A percentile compares a stretch with the other conserved stretches of the same genome.
Conservation (phyloP, 2,888 invertebrate species). For the Trachelus stipa region DNA sequence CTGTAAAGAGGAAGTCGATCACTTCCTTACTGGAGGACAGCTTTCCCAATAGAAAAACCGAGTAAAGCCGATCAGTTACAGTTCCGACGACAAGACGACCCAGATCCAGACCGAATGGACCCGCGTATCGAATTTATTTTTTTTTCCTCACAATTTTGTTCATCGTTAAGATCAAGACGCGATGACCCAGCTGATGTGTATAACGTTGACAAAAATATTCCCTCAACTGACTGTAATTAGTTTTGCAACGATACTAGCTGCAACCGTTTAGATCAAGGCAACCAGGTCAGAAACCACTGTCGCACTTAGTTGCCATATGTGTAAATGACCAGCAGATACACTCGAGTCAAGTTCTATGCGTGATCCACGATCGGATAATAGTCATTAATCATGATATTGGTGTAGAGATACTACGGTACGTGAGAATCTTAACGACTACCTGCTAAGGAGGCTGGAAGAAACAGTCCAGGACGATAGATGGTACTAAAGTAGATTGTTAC, state of each 20-base stretch:
- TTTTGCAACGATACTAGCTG: not conserved
- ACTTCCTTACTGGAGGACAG: constrained; percentile 27
- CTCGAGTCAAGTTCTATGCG: not conserved
- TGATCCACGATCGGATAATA: constrained; percentile 19
- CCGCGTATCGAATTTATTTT: not conserved
- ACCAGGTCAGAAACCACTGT: constrained; percentile 54
- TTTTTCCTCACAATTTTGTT: not conserved
- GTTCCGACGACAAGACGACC: constrained; percentile 19
- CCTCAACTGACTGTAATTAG: not conserved
- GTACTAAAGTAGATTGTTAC: not conserved
- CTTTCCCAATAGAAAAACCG: constrained; percentile 35
- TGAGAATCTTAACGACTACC: constrained; percentile 19
- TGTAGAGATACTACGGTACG: constrained; percentile 7
- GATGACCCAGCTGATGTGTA: not conserved
- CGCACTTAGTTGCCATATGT: not conserved
- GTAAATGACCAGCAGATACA: not conserved
- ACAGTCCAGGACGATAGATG: not conserved
- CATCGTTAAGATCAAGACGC: not conserved
- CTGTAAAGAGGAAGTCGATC: constrained; percentile 14
- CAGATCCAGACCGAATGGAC: not conserved
- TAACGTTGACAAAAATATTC: not conserved
- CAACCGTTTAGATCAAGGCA: constrained; percentile 58
- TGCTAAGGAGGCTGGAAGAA: constrained; percentile 13
- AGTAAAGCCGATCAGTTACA: constrained; percentile 25
- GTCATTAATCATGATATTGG: constrained; percentile 40